Evolutionary conservation across 2,797 vertebrate species (phyloP).

Genomic region (Harpagifer antarcticus): DNA sequence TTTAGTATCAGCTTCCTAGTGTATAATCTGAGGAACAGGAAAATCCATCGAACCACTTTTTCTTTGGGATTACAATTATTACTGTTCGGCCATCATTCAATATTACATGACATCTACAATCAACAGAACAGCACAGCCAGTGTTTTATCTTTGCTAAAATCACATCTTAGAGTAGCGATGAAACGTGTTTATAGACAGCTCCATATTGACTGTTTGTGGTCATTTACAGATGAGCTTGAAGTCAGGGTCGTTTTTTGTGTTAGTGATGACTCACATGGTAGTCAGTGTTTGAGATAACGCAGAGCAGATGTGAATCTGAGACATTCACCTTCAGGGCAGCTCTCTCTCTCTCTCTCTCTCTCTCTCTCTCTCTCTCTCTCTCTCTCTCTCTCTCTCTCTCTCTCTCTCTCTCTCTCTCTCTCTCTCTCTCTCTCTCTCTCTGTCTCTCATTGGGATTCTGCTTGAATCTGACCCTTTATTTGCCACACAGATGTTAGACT

Average conservation of each 20-base stretch:
- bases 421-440: conserved; percentile 9
- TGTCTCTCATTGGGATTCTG: conserved; percentile 63
- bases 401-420: conserved; percentile 2
- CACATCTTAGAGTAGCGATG: background rate
- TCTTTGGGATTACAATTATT: too few relatives aligned
- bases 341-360: background rate
- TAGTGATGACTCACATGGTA: conserved; percentile 27
- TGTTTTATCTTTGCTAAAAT: background rate
- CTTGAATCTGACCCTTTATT: conserved; percentile 43
- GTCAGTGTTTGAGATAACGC: conserved; percentile 28
- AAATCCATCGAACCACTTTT: background rate
- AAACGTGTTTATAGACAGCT: background rate
- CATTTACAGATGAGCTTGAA: conserved; percentile 29
- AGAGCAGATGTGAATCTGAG: conserved; percentile 60
- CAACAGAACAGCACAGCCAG: background rate
- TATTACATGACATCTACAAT: background rate
- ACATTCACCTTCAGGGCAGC: conserved; percentile 57
- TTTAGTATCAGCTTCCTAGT: background rate
- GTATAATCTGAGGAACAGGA: background rate
- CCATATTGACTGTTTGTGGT: background rate
- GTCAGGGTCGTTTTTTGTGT: background rate
- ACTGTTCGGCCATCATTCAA: too few relatives aligned
- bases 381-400: conserved; percentile 19
- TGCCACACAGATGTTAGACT: conserved; percentile 57
- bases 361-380: conserved; percentile 17